Evolutionary conservation across 1,140 invertebrate species (phyloP), one percentile per base, ranked within the genome.

Genomic region (Himalopsyche phryganea): DNA sequence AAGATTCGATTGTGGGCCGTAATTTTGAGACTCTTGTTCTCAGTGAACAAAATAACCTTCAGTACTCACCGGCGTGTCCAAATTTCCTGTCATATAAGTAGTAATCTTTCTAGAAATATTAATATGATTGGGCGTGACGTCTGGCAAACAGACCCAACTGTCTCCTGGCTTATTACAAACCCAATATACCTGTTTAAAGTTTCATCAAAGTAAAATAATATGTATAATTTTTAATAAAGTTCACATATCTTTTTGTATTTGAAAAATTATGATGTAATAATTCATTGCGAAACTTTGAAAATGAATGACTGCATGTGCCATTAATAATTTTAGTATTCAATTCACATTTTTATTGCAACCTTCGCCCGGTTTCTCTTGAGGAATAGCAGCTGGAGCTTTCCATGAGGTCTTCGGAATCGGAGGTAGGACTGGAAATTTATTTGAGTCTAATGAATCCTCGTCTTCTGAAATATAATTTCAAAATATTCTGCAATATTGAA

Each of bases 81-180:
- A 72, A 66, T 88, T 78, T 17, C 89, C 89, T 1, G 85, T 89
- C 62, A 90, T 86, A 50, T 77, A 80, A 45, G 82, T 83, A 40
- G 83, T 80, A 19, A 84, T 87, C 61, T 83, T 77, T 36, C 87
- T 73, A 2, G 86, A 81, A 6, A 82, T 77, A 20, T 80, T 71
- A 57, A 90, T 85, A 74, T 90, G 85, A 35, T 85, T 76, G 1
- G 88, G 87, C 1, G 83, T 88, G 1, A 86, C 81, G 49, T 82
- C 76, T 0, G 88, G 88, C 38, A 91, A 69, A 67, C 86, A 83
- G 32, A 85, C 72, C 88, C 88, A 91, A 6, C 80, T 74, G 35
- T 86, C 83, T 6, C 81, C 84, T 1, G 84, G 78, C 6, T 76
- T 73, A 62, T 85, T 87, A 58, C 86, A 88, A 3, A 88, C 87